Evolutionary conservation across 1,140 invertebrate species (phyloP), one percentile per base, ranked within the genome.

Genomic region (Brachionus rubens): DNA sequence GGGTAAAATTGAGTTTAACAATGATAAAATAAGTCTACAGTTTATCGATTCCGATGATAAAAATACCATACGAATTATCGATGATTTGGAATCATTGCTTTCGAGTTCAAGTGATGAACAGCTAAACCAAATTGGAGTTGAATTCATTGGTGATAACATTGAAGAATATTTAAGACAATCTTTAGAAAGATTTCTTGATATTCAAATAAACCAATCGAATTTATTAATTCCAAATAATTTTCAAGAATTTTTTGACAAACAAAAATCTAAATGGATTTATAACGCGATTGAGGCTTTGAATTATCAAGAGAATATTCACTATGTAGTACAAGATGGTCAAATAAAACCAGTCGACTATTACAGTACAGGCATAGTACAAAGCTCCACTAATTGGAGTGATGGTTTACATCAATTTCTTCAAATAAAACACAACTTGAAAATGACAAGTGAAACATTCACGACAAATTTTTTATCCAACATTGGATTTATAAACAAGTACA

Each of bases 381-480:
- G 59, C n/a, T 2, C 28, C 6, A 65, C 30, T 2, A 65, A 24
- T 43, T 65, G 59, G 59, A 43, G 59, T 24, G 30, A 65, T 43
- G 59, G 59, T 10, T 24, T 65, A 24, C 59, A 65, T 65, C 59
- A 65, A 43, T 65, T 65, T 24, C 2, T 65, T 3, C 59, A 65
- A 26, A 7, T 65, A 19, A 65, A 65, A 43, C 59, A 65, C 24
- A 40, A 40, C 24, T 43, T 59, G 14, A 26, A 26, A n/a, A 14
- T 59, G 24, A 59, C 33, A 19, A 36, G 5, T 5, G 59, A 65
- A 14, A 36, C 28, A 24, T 43, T 65, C 0, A 65, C 59, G 1
- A 65, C 28, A 5, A 65, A 36, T 14, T 65, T 65, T 26, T 6
- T 65, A 24, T 65, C 41, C 2, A 65, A 65, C n/a, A 43, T 65